phyloP scores from a whole-genome alignment of 1,140 invertebrate species.

The Drosophila ananassae region DNA sequence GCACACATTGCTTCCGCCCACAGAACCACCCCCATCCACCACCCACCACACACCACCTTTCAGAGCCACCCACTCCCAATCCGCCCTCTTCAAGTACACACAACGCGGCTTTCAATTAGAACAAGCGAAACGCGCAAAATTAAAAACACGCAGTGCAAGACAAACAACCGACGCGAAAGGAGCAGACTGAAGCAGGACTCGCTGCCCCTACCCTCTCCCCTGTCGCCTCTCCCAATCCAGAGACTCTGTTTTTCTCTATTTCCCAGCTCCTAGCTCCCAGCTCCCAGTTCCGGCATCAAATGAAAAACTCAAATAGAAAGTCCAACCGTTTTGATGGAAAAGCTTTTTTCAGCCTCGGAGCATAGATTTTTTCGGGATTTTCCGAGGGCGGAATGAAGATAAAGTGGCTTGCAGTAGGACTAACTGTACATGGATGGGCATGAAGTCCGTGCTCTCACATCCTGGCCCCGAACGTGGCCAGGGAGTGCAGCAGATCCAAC shows the following conservation, averaged over 20 bases:
- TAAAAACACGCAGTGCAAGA: slow-evolving; percentile 81
- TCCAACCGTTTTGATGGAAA: slow-evolving; percentile 30
- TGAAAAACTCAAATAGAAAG: slow-evolving; percentile 76
- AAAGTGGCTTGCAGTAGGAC: slow-evolving; percentile 5
- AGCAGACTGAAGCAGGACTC: slow-evolving; percentile 12
- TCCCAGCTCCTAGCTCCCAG: neutral
- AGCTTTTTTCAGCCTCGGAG: slow-evolving; percentile 21
- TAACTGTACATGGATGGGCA: neutral
- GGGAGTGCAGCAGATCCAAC: slow-evolving; percentile 31
- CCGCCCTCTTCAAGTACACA: slow-evolving; percentile 50
- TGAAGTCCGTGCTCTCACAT: too few relatives aligned
- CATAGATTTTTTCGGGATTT: slow-evolving; percentile 36
- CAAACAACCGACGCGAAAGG: slow-evolving; percentile 52
- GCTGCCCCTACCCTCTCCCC: neutral
- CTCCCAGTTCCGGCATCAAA: slow-evolving; percentile 39
- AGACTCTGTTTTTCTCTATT: slow-evolving; percentile 4
- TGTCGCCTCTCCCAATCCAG: neutral
- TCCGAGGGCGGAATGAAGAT: slow-evolving; percentile 7
- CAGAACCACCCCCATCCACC: neutral
- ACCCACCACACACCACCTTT: slow-evolving; percentile 1
- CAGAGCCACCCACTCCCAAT: neutral
- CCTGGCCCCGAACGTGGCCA: too few relatives aligned
- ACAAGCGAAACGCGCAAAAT: slow-evolving; percentile 80
- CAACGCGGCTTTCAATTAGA: slow-evolving; percentile 81
- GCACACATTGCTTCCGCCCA: slow-evolving; percentile 27